These are phyloP conservation scores for Macquaria ambigua DNA, from an alignment of 2,113 vertebrate genomes.

Conservation along the genomic window DNA sequence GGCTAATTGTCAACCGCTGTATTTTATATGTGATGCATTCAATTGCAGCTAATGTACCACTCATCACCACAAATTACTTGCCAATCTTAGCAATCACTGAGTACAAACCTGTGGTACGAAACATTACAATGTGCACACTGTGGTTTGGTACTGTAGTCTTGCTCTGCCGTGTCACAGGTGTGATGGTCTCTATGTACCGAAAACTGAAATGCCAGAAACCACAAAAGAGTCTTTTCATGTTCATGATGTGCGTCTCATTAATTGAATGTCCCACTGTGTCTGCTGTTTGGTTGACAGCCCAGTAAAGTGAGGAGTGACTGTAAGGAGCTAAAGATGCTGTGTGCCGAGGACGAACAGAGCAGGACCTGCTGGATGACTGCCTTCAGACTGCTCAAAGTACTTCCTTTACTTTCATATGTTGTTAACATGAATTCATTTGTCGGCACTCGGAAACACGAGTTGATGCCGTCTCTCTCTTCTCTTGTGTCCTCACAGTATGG, in stretches of 20 bases:
- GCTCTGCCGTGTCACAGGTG: background rate
- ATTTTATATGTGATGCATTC: background rate
- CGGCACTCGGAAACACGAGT: background rate
- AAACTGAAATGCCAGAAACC: background rate
- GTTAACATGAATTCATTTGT: background rate
- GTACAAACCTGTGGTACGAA: background rate
- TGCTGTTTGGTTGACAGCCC: constrained; percentile 85
- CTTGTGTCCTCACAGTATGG: constrained; percentile 87
- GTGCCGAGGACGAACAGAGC: constrained; percentile 96
- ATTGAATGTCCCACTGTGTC: constrained; percentile 25
- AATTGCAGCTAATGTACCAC: background rate
- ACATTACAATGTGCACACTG: background rate
- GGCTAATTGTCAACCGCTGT: background rate
- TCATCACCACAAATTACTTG: background rate
- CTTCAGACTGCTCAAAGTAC: constrained; percentile 96
- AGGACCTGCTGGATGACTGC: constrained; percentile 96
- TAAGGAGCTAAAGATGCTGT: constrained; percentile 94
- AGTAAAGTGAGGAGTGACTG: constrained; percentile 91
- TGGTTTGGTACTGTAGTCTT: background rate
- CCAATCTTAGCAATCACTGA: background rate
- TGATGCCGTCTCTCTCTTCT: constrained; percentile 6
- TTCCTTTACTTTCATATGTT: background rate
- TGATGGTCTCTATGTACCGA: background rate
- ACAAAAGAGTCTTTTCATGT: background rate
- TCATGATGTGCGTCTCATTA: constrained; percentile 33